Evolutionary conservation across 1,140 invertebrate species (phyloP), one percentile per base, ranked within the genome.

Genomic region (Drosophila jambulina): DNA sequence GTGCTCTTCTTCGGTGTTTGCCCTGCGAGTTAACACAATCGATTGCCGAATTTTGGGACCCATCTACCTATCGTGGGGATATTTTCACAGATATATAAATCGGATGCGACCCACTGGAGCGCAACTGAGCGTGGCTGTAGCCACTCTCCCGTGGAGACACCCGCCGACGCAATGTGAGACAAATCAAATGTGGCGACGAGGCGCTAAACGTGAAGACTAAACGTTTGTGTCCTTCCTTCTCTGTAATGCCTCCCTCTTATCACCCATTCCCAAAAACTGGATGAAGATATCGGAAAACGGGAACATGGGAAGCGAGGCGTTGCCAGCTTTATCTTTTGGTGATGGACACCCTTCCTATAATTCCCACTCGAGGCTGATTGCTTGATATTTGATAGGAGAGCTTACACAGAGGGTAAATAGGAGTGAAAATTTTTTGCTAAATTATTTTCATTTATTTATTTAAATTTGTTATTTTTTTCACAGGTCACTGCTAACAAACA

Each of bases 161-260:
- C 32, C 57, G 21, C 21, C 17, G 19, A 13, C 4, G 58, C 45
- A 7, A 40, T 15, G 51, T 13, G 60, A 79, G 71, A 84, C 81
- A 84, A 84, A 84, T 84, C 81, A 80, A 84, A 84, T 58, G 77
- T 64, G 69, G 67, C 77, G 71, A 60, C 69, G 82, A 79, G 75
- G 62, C 51, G 76, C 60, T 69, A 86, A 86, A 82, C 75, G 82
- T 75, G 75, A 42, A 59, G 69, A 75, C 60, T 69, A 86, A 86
- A 82, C 75, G 82, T 70, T 23, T 23, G 21, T 25, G 10, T 10
- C 45, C 21, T 43, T 36, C 19, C 3, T 10, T 25, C n/a, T 27
- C 13, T 32, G 5, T 10, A 45, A 13, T 13, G 25, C 17, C n/a
- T 36, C 23, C n/a, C 48, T 36, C 25, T 34, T 27, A 57, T 19